Percentiles rank a stretch among this genome's conserved stretches.
Conservation (phyloP, 2,113 vertebrate species). For the Rhynchomys soricoides region DNA sequence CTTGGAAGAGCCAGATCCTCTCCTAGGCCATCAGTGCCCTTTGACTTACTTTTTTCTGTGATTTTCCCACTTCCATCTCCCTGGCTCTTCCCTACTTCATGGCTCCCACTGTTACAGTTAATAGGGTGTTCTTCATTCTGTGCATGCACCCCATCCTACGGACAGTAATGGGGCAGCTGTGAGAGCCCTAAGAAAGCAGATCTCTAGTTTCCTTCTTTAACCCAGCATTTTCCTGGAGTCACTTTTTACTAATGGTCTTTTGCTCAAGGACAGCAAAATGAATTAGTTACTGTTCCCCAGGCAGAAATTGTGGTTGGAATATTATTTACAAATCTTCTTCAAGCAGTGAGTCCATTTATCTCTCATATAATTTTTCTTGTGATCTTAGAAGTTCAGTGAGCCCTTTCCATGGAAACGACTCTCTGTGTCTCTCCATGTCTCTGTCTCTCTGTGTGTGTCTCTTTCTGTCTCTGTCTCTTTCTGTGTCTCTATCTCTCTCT, state of each 20-base stretch:
- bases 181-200: not conserved
- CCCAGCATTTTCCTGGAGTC: not conserved
- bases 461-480: not conserved
- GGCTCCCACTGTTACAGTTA: not conserved
- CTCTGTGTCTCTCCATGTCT: not conserved
- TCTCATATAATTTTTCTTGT: not conserved
- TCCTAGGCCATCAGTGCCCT: not conserved
- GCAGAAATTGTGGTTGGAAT: constrained; percentile 11
- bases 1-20: not conserved
- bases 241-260: constrained; percentile 9
- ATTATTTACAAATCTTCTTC: not conserved
- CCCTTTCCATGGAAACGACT: not conserved
- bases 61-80: not conserved
- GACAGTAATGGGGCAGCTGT: not conserved
- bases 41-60: not conserved
- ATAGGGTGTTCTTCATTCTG: not conserved
- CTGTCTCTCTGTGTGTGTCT: rapidly evolving
- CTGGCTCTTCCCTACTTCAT: not conserved
- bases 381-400: not conserved
- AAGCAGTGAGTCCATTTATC: not conserved
- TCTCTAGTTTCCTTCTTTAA: not conserved
- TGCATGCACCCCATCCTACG: rapidly evolving
- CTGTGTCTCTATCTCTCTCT: not conserved
- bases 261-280: not conserved
- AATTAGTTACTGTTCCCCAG: constrained; percentile 2